Evolutionary conservation across 2,888 invertebrate species (phyloP).

Genomic region (Cheilosia soror): DNA sequence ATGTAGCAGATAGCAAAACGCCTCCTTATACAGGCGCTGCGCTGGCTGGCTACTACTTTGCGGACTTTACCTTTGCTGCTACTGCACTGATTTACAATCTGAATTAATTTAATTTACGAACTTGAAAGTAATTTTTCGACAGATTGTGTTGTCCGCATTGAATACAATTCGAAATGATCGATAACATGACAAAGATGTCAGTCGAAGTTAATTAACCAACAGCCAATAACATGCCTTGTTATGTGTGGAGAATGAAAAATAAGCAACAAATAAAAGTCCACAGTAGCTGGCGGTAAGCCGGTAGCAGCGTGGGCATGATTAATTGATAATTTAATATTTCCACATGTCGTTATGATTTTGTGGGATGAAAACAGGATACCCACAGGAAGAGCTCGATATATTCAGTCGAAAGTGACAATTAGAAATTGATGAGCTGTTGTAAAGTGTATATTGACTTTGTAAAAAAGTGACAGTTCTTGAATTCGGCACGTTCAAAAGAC

Average conservation of each 20-base stretch:
- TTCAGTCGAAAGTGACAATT: conserved; percentile 9
- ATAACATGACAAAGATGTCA: conserved; percentile 68
- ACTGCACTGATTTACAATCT: conserved; percentile 59
- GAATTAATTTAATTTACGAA: conserved; percentile 65
- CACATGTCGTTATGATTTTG: conserved; percentile 35
- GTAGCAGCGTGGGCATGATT: conserved; percentile 55
- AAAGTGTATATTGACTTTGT: not conserved
- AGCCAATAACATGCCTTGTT: conserved; percentile 30
- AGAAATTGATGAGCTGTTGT: conserved; percentile 11
- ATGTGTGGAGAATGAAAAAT: conserved; percentile 20
- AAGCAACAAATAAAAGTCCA: not conserved
- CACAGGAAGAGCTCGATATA: not conserved
- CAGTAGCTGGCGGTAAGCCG: conserved; percentile 13
- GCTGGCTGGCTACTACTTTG: no score
- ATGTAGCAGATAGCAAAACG: conserved; percentile 39
- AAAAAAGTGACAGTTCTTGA: not conserved
- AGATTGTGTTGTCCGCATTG: conserved; percentile 66
- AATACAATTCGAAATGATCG: conserved; percentile 68
- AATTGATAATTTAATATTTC: conserved; percentile 58
- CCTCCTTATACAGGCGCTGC: conserved; percentile 25
- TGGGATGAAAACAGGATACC: conserved; percentile 41
- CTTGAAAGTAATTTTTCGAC: conserved; percentile 71
- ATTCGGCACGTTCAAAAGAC: no score
- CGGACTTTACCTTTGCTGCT: not conserved
- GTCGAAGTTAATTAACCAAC: conserved; percentile 55